These are phyloP conservation scores for Bergia sp. DNA, from an alignment of 92 coral and sea anemone genomes.

Conservation along the genomic window DNA sequence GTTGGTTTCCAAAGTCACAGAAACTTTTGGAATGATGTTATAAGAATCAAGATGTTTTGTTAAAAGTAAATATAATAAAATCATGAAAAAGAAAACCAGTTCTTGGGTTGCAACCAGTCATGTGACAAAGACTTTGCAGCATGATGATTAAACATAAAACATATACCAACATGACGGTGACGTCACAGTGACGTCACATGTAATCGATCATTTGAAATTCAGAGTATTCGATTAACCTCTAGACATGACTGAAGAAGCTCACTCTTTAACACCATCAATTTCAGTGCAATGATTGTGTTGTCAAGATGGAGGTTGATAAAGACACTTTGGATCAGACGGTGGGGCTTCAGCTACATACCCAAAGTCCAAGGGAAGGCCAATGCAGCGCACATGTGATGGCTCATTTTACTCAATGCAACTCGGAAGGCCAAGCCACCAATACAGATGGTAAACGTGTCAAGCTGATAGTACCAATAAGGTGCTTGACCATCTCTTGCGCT, in stretches of 20 bases:
- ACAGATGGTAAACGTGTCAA: background rate
- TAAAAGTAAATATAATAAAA: no score
- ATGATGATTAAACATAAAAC: no score
- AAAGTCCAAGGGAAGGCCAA: background rate
- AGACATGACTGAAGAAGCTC: background rate
- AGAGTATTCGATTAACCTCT: no score
- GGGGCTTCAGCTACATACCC: background rate
- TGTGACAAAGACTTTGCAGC: no score
- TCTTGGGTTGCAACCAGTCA: no score
- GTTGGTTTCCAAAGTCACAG: no score
- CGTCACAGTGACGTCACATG: no score
- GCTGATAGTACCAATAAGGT: background rate
- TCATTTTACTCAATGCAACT: background rate
- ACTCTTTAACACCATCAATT: background rate
- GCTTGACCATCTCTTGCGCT: background rate
- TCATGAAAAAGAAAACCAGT: no score
- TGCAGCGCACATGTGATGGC: background rate
- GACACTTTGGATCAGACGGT: background rate
- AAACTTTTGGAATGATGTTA: no score
- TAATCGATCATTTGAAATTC: background rate
- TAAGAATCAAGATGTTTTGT: no score
- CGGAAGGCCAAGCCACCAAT: background rate
- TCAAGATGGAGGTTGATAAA: conserved; percentile 35
- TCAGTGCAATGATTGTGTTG: conserved; percentile 30
- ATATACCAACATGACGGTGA: no score